Evolutionary conservation across 2,797 vertebrate species (phyloP).

Genomic region (Meriones psammophilus): DNA sequence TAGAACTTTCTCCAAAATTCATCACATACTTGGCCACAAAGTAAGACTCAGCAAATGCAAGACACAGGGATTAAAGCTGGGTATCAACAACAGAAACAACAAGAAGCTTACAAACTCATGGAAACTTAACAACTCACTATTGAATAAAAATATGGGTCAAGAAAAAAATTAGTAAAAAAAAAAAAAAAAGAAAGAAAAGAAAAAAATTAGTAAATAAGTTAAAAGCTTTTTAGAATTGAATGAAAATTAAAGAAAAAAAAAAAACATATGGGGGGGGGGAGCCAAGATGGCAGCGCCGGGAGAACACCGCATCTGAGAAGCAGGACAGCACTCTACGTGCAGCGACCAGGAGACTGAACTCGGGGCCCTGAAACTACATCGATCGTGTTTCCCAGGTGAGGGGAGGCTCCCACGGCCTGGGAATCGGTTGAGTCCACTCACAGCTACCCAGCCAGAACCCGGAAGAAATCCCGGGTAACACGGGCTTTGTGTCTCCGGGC

Average conservation of each 20-base stretch:
- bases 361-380: too few species aligned
- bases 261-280: too few species aligned
- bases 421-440: too few species aligned
- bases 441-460: too few species aligned
- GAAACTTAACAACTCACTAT: neutral
- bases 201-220: neutral
- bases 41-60: neutral
- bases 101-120: neutral
- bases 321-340: too few species aligned
- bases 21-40: neutral
- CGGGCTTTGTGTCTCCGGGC: too few species aligned
- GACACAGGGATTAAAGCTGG: neutral
- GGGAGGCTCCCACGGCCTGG: too few species aligned
- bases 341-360: too few species aligned
- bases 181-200: neutral
- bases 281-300: too few species aligned
- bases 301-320: too few species aligned
- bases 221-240: neutral
- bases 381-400: too few species aligned
- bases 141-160: neutral
- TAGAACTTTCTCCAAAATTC: neutral
- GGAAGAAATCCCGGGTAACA: too few species aligned
- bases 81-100: neutral
- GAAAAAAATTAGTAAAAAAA: neutral
- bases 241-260: neutral